Evolutionary conservation across 2,797 vertebrate species (phyloP), one percentile per base, ranked within the genome.

Genomic region (Centroberyx gerrardi): DNA sequence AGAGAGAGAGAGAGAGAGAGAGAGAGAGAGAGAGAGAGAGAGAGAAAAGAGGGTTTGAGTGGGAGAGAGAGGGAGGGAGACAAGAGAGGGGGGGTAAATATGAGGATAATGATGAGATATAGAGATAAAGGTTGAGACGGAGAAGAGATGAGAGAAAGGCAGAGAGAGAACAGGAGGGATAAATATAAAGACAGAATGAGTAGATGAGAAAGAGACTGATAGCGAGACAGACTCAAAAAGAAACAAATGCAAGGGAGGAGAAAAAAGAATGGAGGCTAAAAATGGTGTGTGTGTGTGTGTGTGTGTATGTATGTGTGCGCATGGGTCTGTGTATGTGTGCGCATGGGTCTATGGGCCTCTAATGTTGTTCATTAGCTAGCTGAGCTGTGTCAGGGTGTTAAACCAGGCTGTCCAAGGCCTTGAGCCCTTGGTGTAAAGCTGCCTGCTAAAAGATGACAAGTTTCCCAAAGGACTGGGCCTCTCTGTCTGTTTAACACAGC

Each of bases 331-430:
- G 36, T 38, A 4, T 64, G 67, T 66, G 71, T 48, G 59, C 61
- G 76, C 72, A 46, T 52, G 8, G 33, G 60, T 75, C 76, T 58
- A 15, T 52, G 74, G 83, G 85, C 64, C 67, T 77, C 60, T 85
- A 66, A 81, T 82, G 72, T 51, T 80, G 72, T 88, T 90, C 90
- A 91, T 91, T 90, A 90, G 75, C 68, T 72, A 76, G 80, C 73
- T 82, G 88, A 85, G 85, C 75, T 75, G 76, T 86, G 86, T 89
- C 85, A 87, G 82, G 73, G 85, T 86, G 81, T 86, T 83, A 80
- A 84, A 86, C 52, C 68, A 55, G 56, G 70, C 81, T 87, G 88
- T 76, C 84, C 83, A 82, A 58, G 81, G 73, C 58, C 68, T 73
- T 66, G 79, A 87, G 73, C 80, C 82, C 56, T 81, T 44, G 54